phyloP scores from a whole-genome alignment of 2,113 vertebrate genomes.

The Leptocoma aspasia region DNA sequence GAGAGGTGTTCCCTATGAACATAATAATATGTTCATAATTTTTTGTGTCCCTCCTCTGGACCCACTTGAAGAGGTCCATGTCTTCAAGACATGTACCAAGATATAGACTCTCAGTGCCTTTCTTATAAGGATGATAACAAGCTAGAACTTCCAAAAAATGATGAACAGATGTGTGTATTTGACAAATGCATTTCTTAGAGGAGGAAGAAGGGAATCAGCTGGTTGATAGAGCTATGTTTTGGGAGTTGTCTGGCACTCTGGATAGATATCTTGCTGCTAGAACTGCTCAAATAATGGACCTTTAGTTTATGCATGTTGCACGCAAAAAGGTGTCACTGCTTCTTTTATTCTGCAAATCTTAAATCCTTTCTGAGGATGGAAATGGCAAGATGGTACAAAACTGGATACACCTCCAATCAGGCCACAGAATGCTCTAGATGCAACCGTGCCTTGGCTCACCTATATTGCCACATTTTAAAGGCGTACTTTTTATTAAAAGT shows the following conservation, averaged over 20 bases:
- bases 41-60: background rate
- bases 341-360: background rate
- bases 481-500: background rate
- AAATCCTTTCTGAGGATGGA: background rate
- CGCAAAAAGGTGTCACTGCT: accelerated
- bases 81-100: background rate
- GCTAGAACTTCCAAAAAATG: background rate
- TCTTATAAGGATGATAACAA: background rate
- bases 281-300: background rate
- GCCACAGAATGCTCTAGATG: background rate
- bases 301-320: background rate
- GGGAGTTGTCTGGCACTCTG: background rate
- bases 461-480: background rate
- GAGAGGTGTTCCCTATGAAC: background rate
- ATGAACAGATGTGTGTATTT: background rate
- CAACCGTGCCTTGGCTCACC: accelerated
- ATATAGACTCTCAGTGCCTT: background rate
- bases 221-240: background rate
- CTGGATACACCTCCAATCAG: accelerated
- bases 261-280: background rate
- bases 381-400: background rate
- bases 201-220: background rate
- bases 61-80: background rate
- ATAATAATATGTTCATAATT: no score
- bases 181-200: background rate